A percentile compares a stretch with the other conserved stretches of the same genome.
Evolutionary conservation across 2,797 vertebrate species (phyloP).

Genomic region (Pseudomugil tenellus): DNA sequence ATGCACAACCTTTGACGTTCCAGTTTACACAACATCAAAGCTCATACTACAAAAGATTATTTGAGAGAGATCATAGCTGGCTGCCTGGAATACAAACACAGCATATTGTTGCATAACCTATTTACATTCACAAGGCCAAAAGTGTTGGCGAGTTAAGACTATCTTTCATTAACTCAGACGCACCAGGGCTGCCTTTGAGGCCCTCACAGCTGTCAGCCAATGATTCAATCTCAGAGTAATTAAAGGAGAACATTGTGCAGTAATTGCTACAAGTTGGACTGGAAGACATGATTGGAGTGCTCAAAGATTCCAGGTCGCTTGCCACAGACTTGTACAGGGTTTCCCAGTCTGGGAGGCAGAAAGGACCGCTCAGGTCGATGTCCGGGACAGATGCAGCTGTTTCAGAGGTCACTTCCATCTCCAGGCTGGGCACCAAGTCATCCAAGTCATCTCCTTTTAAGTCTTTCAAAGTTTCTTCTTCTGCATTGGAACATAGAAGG

Average conservation of each 20-base stretch:
- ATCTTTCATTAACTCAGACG: conserved; percentile 88
- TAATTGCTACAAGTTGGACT: conserved; percentile 89
- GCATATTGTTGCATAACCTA: conserved; percentile 67
- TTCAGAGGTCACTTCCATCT: conserved; percentile 79
- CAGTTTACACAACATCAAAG: conserved; percentile 67
- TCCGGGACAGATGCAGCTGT: conserved; percentile 91
- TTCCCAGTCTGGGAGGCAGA: conserved; percentile 95
- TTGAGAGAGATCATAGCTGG: conserved; percentile 65
- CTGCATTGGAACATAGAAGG: conserved; percentile 80
- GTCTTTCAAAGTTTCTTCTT: conserved; percentile 88
- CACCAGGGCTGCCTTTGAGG: conserved; percentile 79
- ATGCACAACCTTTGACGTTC: conserved; percentile 60
- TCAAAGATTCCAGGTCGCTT: conserved; percentile 90
- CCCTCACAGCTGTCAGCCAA: conserved; percentile 86
- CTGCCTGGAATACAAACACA: conserved; percentile 63
- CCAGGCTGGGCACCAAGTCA: conserved; percentile 84
- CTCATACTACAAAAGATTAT: conserved; percentile 69
- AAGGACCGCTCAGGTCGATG: conserved; percentile 90
- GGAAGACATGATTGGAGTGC: conserved; percentile 89
- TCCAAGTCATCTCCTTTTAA: conserved; percentile 83
- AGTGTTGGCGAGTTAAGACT: conserved; percentile 94
- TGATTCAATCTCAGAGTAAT: conserved; percentile 87
- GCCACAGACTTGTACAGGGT: conserved; percentile 89
- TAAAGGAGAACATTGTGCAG: conserved; percentile 92
- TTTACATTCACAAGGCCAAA: conserved; percentile 88